Evolutionary conservation across 1,140 invertebrate species (phyloP), one percentile per base, ranked within the genome.

Genomic region (Trichoplusia ni): DNA sequence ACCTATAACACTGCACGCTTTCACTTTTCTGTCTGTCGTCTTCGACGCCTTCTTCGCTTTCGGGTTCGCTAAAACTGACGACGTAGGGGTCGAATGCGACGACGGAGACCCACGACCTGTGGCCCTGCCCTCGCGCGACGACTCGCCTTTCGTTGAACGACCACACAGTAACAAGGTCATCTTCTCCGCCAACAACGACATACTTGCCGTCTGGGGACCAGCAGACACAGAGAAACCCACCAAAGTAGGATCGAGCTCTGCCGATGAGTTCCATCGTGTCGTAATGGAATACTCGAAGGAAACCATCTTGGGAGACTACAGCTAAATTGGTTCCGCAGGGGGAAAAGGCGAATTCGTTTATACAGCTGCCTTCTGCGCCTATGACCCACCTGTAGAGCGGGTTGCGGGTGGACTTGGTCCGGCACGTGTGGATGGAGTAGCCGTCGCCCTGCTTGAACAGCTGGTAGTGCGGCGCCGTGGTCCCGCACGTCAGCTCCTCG

Each of bases 141-240:
- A 99, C 98, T 47, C 98, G 92, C 73, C 97, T 94, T 79, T 99
- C 98, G 73, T 94, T 91, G 82, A 98, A 95, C 44, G 97, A 98
- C 96, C 97, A 99, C n/a, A 99, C 96, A 5, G 98, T 99, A 4
- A 99, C 96, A 31, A 99, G 91, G 90, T 99, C 99, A 91, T 99
- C 99, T 91, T 99, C 98, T 16, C 99, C 99, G 2, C 99, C 99
- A 1, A 97, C 97, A 1, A 98, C 98, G 31, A 99, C 95, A 79
- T 98, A 98, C 78, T 96, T 96, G 5, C 97, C 95, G 91, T 99
- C 98, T 0, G 98, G 98, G 11, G 98, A 98, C 99, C 99, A 99
- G 81, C 97, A 97, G 9, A 99, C 97, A 88, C 98, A 99, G 9
- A 97, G 83, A 77, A 97, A 95, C 18, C 98, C 98, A 49, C 99